Conservation (phyloP, 2,113 vertebrate species). For the Setophaga kirtlandii region DNA sequence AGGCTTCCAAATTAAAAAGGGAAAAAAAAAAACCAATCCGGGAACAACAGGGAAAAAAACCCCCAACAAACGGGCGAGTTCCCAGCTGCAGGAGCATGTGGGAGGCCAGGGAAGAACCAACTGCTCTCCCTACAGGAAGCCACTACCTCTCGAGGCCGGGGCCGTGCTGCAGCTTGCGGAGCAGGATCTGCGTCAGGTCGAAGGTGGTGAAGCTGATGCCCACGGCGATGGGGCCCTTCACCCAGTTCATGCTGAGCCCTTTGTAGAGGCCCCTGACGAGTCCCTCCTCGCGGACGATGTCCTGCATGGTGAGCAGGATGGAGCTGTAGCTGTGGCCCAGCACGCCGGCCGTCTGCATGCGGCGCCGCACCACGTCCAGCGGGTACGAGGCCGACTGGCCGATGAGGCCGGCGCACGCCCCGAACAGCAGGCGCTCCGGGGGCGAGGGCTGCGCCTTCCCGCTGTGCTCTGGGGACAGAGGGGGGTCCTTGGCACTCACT, state of each 20-base stretch:
- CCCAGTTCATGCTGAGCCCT: conserved; percentile 99
- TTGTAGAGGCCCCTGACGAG: conserved; percentile 90
- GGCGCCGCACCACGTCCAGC: conserved; percentile 93
- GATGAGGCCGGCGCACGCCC: conserved; percentile 91
- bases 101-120: not conserved
- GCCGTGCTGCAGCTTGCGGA: conserved; percentile 81
- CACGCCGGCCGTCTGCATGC: conserved; percentile 96
- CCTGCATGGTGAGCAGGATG: conserved; percentile 85
- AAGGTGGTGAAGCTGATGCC: conserved; percentile 99
- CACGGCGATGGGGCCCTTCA: conserved; percentile 95
- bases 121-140: not conserved
- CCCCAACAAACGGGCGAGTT: not conserved
- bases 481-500: too few species aligned
- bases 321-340: conserved; percentile 85
- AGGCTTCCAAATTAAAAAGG: not conserved
- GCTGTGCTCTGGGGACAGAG: conserved; percentile 78
- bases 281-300: conserved; percentile 89
- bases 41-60: not conserved
- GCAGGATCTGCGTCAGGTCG: conserved; percentile 92
- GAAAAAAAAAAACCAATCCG: not conserved
- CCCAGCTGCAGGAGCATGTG: not conserved
- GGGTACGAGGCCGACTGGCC: conserved; percentile 96
- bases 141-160: conserved; percentile 62
- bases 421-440: conserved; percentile 88
- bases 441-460: conserved; percentile 85